Conservation (phyloP, 1,140 invertebrate genomes). For the Mactra quadrangularis region DNA sequence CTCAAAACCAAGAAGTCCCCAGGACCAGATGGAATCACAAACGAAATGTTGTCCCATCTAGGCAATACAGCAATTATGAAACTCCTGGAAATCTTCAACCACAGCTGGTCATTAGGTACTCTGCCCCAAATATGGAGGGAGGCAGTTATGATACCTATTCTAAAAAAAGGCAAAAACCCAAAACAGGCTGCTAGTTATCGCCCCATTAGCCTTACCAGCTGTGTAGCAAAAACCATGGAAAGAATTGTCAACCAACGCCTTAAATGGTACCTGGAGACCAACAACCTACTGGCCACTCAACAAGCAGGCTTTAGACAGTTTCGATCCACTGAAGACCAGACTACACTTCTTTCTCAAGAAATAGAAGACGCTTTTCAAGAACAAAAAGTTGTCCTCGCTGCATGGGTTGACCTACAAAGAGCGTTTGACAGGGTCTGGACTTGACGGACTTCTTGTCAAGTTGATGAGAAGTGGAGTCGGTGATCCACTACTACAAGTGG, state of each 20-base stretch:
- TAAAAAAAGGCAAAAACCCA: conserved; percentile 51
- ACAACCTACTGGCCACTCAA: not conserved
- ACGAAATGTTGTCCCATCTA: conserved; percentile 52
- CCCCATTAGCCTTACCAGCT: conserved; percentile 55
- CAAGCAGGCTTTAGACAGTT: conserved; percentile 37
- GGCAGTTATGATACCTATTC: conserved; percentile 39
- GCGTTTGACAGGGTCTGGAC: conserved; percentile 57
- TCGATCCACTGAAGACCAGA: conserved; percentile 48
- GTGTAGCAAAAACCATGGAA: conserved; percentile 44
- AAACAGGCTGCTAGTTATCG: conserved; percentile 36
- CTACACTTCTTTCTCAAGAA: not conserved
- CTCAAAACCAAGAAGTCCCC: conserved; percentile 54
- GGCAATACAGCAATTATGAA: not conserved
- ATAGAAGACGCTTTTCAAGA: conserved; percentile 59
- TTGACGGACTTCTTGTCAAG: conserved; percentile 43
- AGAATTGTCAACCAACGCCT: conserved; percentile 2
- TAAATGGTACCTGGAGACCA: conserved; percentile 5
- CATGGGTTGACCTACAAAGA: conserved; percentile 40
- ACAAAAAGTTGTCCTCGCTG: conserved; percentile 36
- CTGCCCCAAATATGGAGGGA: conserved; percentile 49
- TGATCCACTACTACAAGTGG: conserved; percentile 30
- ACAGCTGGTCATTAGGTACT: conserved; percentile 32
- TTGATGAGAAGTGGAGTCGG: not conserved
- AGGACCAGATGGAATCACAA: conserved; percentile 51
- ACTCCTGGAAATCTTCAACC: conserved; percentile 60